Evolutionary conservation across 2,797 vertebrate genomes (phyloP).

Genomic region (Anguilla obscura): DNA sequence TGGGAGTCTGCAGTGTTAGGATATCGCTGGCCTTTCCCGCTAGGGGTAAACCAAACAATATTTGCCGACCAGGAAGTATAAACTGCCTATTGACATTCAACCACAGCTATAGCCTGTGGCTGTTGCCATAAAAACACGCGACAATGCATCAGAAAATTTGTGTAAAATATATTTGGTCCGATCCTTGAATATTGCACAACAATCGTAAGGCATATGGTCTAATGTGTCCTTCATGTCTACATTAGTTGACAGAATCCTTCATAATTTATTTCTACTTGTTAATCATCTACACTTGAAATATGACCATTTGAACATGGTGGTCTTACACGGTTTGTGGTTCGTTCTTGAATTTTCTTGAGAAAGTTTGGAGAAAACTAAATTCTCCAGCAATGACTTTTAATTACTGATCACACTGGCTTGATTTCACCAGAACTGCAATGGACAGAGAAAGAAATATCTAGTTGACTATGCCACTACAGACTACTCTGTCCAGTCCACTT

Average conservation of each 20-base stretch:
- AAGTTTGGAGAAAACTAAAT: neutral
- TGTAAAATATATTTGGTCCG: conserved; percentile 22
- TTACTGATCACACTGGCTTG: neutral
- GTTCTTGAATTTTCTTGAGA: neutral
- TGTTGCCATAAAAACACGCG: neutral
- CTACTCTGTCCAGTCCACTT: neutral
- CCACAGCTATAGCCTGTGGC: neutral
- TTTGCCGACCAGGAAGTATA: neutral
- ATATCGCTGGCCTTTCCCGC: neutral
- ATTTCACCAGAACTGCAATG: neutral
- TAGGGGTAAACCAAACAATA: neutral
- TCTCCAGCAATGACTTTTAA: neutral
- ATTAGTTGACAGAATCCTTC: conserved; percentile 12
- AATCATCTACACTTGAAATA: neutral
- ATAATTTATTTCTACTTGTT: neutral
- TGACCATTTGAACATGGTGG: too few species aligned
- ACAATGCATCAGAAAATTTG: neutral
- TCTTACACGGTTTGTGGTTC: neutral
- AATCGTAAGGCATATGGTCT: conserved; percentile 14
- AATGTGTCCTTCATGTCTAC: neutral
- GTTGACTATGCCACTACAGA: neutral
- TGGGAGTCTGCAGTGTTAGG: neutral
- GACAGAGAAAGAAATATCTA: neutral
- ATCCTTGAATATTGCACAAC: conserved; percentile 13
- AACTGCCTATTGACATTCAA: neutral